phyloP scores from a whole-genome alignment of 1,140 invertebrate species.

The Drosophila kepulauana region DNA sequence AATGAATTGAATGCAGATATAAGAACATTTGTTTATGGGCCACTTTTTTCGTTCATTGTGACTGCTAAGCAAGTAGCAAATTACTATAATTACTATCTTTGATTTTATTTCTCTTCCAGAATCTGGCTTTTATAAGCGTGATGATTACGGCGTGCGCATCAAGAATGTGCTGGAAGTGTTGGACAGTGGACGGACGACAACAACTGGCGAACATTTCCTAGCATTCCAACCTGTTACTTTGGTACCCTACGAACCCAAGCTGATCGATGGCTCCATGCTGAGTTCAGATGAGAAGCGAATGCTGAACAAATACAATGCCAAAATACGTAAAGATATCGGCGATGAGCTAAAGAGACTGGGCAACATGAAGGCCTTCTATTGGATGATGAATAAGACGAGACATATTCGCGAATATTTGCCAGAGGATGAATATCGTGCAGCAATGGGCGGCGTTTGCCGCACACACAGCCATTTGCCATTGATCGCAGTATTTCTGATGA shows the following conservation, averaged over 20 bases:
- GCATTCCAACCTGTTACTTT: slow-evolving; percentile 94
- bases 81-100: background rate
- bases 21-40: too few relatives aligned
- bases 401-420: slow-evolving; percentile 87
- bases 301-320: slow-evolving; percentile 92
- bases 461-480: slow-evolving; percentile 4
- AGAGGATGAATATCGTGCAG: slow-evolving; percentile 79
- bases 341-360: slow-evolving; percentile 89
- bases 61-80: background rate
- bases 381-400: slow-evolving; percentile 92
- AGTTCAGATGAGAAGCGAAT: slow-evolving; percentile 90
- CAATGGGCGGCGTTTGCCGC: slow-evolving; percentile 37
- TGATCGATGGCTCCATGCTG: slow-evolving; percentile 93
- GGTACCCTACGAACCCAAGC: slow-evolving; percentile 96
- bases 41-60: too few relatives aligned
- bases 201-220: slow-evolving; percentile 86
- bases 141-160: slow-evolving; percentile 95
- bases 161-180: slow-evolving; percentile 96
- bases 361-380: slow-evolving; percentile 90
- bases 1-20: too few relatives aligned
- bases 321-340: slow-evolving; percentile 89
- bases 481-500: slow-evolving; percentile 22
- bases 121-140: slow-evolving; percentile 92
- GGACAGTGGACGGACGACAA: slow-evolving; percentile 86
- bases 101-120: slow-evolving; percentile 86